Base-by-base conservation (phyloP, 2,797 vertebrate species). In the Spinus olivaceus region DNA sequence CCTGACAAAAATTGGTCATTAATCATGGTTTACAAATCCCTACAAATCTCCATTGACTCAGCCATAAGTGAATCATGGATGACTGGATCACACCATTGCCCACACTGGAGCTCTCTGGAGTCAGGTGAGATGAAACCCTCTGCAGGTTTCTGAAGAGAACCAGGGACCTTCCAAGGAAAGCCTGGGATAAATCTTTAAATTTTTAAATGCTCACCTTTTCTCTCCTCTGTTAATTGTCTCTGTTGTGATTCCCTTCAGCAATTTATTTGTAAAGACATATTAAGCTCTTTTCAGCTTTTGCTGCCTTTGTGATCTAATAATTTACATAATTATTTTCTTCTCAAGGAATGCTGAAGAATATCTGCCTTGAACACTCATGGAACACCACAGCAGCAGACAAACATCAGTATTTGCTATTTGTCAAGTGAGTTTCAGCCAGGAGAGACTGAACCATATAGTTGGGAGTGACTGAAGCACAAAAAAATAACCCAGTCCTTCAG, bases 11-110 rank as follows among this genome's bases (percentile, higher is more conserved):
- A 59, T 5, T n/a, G 39, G 42, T 59, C 65, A 41, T 90, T 91
- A 90, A 94, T 94, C 50, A 76, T 50, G 19, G 65, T 94, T 92
- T 91, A 71, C 64, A 92, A 88, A 91, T 78, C 33, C 53, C 24
- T 67, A 0, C 54, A 82, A 64, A 61, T 87, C 46, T 74, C 14
- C 20, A 57, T 72, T 78, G 73, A 65, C 57, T 86, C 21, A 6
- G 17, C 42, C n/a, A 37, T 9, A 30, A 47, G 61, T 76, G 66
- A 94, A 25, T 81, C 60, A 72, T 10, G 51, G 73, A 30, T 83
- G 59, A 67, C 14, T 72, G 69, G 53, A 74, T 74, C 69, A 28
- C 56, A 56, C 28, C 33, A 12, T 24, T 85, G 84, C 76, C 87
- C 77, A 79, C 77, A 19, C 8, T 8, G 10, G 47, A 72, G 57